Evolutionary conservation across 2,113 vertebrate genomes (phyloP), one percentile per base, ranked within the genome.

Genomic region (Chionodraco myersi): DNA sequence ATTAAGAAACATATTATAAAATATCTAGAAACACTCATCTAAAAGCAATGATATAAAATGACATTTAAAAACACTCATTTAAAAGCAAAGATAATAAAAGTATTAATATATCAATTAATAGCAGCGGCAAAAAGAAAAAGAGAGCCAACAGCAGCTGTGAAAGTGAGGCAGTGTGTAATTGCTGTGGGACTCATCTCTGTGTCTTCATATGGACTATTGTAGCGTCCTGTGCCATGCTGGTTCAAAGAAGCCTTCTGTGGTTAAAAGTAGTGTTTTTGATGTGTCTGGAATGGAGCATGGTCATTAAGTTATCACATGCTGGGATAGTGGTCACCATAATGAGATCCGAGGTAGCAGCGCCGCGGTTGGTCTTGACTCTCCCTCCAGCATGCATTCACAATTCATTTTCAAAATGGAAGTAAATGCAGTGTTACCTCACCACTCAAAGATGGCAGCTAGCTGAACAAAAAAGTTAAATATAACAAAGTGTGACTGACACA

Each of bases 301-400:
- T 79, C 87, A 91, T 89, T 89, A 82, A 83, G 77, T 77, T 65
- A 68, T 85, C 49, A 77, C 89, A 79, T 30, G 84, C 85, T 83
- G 82, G 18, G 82, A 86, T 15, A 52, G 66, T 15, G 72, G 61
- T 87, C 72, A 70, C 45, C 80, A 54, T 79, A 79, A 83, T 81
- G 80, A 89, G 77, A 85, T 86, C 70, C 72, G 76, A 75, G 49
- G 41, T 41, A 60, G 76, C 75, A 57, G 56, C 77, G 2, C 80
- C 73, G 51, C 8, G 41, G 80, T 87, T 41, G 79, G 76, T 79
- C 57, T 16, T 60, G 45, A 45, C 52, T 71, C 73, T 64, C 71
- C 49, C 68, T 41, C 48, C 56, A 72, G 70, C 63, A 41, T 62
- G 54, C 54, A 45, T 67, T 77, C 60, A 41, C 52, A 53, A 45